Evolutionary conservation across 1,140 invertebrate genomes (phyloP), one percentile per base, ranked within the genome.

Genomic region (Heliconius hewitsoni): DNA sequence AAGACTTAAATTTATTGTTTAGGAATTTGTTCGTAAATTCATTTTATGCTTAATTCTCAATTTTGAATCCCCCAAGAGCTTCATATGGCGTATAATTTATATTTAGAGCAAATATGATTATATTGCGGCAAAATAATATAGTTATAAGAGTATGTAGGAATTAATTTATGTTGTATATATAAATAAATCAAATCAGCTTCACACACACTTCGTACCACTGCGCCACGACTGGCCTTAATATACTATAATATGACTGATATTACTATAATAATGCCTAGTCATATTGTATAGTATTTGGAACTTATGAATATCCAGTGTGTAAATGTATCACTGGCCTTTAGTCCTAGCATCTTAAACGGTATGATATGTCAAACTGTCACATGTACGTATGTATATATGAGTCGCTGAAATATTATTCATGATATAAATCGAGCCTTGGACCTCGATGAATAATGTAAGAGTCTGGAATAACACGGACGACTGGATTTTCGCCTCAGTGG

Each of bases 401-500:
- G 23, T 27, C 60, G 60, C 60, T 66, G 27, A 66, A 66, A 66
- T 66, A 66, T 66, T 66, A 66, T 66, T 66, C 60, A 66, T 66
- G 60, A 66, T 66, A 66, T 66, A 66, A 66, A 66, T 66, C 16
- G 60, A 66, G 60, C 60, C 60, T 30, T 66, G 60, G 60, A 66
- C 60, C 60, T 66, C 60, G 27, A 66, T 66, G 60, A 66, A 66
- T 66, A 66, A 66, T 66, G 60, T 30, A 66, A 66, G 60, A 66
- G 60, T 5, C 23, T 66, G 30, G 60, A 66, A 66, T 66, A 66
- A 66, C 30, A 66, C 60, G 3, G 60, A 30, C 60, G 23, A 66
- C 60, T 66, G 11, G 27, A 66, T 66, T 30, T 66, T 66, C 60
- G 27, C 27, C 27, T 66, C 27, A 66, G 27, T 16, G 60, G 27